Evolutionary conservation across 2,113 vertebrate species (phyloP), one percentile per base, ranked within the genome.

Genomic region (Muntiacus muntjak): DNA sequence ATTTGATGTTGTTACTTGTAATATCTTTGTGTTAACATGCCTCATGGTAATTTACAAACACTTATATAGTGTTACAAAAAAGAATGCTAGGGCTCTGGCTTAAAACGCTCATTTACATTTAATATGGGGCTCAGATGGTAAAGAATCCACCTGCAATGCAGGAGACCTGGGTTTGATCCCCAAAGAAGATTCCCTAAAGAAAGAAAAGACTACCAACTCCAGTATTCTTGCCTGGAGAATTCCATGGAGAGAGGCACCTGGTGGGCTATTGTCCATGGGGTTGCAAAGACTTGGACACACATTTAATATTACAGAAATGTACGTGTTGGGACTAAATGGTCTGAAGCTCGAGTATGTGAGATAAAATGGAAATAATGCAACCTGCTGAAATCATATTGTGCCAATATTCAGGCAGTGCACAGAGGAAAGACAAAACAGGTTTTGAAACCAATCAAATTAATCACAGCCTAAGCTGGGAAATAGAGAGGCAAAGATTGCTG

Each of bases 371-470:
- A 95, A 86, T 90, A 85, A 95, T 47, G 26, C 58, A 97, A 82
- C 30, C 81, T 93, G 90, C 47, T 81, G 19, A 43, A 94, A 92
- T 97, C 64, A 67, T 97, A 97, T 95, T 98, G 87, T 97, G 94
- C 78, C 96, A 97, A 95, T 95, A 98, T 88, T 96, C 78, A 97
- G 89, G 67, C 93, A 97, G 82, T 83, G 50, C 85, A 95, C 45
- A 97, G 83, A 96, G 62, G 50, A 97, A 97, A 97, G 89, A 79
- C 93, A 96, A 78, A 95, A 95, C 91, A 97, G 91, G 40, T 89
- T 97, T 96, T 93, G 82, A 94, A 97, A 87, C 7, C 93, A 97
- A 97, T 97, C 90, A 95, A 94, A 96, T 97, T 98, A 97, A 95
- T 97, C 94, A 97, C 23, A 97, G 58, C 5, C 54, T 94, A 97